Conservation (phyloP, 2,888 invertebrate genomes). For the Peribatodes rhomboidaria region DNA sequence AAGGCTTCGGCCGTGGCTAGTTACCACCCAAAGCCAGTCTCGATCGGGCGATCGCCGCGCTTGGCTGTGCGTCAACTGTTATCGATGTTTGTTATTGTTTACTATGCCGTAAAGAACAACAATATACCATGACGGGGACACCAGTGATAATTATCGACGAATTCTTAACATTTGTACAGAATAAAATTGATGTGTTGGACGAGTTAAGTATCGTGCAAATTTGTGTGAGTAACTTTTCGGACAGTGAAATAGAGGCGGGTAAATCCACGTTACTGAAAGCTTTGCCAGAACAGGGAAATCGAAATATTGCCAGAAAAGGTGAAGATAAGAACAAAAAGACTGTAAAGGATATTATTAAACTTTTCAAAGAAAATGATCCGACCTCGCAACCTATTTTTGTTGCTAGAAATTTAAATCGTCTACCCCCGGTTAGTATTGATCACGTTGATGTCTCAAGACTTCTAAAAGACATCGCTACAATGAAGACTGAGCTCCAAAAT, state of each 20-base stretch:
- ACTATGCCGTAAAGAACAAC: neutral
- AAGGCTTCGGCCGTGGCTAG: too few species aligned
- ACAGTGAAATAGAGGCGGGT: conserved; percentile 18
- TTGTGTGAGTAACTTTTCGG: conserved; percentile 12
- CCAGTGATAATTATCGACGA: conserved; percentile 17
- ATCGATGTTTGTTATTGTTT: neutral
- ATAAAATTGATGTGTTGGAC: conserved; percentile 19
- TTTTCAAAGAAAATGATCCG: conserved; percentile 37
- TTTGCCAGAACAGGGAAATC: neutral
- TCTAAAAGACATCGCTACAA: conserved; percentile 25
- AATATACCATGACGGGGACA: conserved; percentile 6
- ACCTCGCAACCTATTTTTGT: conserved; percentile 26
- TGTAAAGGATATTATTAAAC: conserved; percentile 34
- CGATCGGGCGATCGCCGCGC: neutral
- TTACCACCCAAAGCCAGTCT: too few species aligned
- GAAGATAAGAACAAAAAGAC: too few species aligned
- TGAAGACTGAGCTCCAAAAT: conserved; percentile 30
- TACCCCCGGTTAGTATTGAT: conserved; percentile 38
- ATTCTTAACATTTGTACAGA: conserved; percentile 15
- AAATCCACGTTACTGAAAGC: conserved; percentile 1
- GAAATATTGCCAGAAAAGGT: conserved; percentile 7
- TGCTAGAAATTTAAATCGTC: too few species aligned
- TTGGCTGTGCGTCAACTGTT: neutral
- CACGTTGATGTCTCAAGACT: conserved; percentile 32
- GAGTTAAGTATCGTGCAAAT: conserved; percentile 21